phyloP scores from a whole-genome alignment of 2,888 invertebrate species.

The Callosobruchus maculatus region DNA sequence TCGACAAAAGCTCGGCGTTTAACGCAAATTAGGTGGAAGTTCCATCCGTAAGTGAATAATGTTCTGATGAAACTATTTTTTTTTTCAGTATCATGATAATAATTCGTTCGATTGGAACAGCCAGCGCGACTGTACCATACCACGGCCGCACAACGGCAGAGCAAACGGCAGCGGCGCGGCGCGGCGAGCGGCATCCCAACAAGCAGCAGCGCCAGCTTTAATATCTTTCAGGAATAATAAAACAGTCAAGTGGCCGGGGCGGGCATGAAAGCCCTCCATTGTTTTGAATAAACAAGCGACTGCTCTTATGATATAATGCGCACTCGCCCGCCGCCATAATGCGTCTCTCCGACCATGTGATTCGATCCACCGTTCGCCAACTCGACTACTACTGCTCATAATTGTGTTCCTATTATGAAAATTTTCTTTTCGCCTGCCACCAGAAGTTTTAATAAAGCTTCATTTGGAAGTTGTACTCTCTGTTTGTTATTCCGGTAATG shows the following conservation, averaged over 20 bases:
- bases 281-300: slow-evolving; percentile 42
- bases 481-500: not conserved
- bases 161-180: too few species aligned
- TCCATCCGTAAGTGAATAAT: too few species aligned
- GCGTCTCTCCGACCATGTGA: slow-evolving; percentile 41
- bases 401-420: slow-evolving; percentile 24
- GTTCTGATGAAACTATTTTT: too few species aligned
- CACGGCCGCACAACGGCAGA: not conserved
- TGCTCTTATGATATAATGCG: slow-evolving; percentile 45
- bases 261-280: slow-evolving; percentile 40
- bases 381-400: slow-evolving; percentile 10
- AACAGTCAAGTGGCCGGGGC: slow-evolving; percentile 39
- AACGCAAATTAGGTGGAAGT: too few species aligned
- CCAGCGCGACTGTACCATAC: not conserved
- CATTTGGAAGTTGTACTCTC: slow-evolving; percentile 4
- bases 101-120: not conserved
- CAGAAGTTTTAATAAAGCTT: slow-evolving; percentile 22
- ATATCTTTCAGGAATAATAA: slow-evolving; percentile 28
- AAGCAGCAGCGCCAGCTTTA: slow-evolving; percentile 13
- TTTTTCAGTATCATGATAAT: too few species aligned
- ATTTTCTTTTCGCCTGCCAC: slow-evolving; percentile 18
- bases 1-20: too few species aligned
- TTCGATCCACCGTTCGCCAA: slow-evolving; percentile 35
- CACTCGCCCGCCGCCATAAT: slow-evolving; percentile 40
- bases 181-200: not conserved